phyloP scores from a whole-genome alignment of 2,888 invertebrate species.

The Poecilus cupreus region DNA sequence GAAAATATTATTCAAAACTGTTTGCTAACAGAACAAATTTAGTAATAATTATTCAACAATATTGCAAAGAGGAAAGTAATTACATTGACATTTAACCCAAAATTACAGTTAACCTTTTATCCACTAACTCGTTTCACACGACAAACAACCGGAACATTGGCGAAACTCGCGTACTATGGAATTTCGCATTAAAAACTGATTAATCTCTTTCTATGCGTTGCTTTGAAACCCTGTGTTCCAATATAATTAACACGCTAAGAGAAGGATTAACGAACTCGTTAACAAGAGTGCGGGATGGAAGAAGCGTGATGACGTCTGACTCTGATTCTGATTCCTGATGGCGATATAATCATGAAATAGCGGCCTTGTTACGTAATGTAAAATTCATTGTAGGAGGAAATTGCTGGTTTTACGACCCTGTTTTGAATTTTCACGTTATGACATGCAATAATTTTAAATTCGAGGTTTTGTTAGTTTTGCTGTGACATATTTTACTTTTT shows the following conservation, averaged over 20 bases:
- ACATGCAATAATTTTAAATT: slow-evolving; percentile 1
- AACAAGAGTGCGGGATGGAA: slow-evolving; percentile 14
- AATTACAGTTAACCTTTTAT: slow-evolving; percentile 9
- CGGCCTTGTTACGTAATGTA: neutral
- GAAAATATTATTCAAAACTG: no score
- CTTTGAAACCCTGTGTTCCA: slow-evolving; percentile 20
- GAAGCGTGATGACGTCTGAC: slow-evolving; percentile 12
- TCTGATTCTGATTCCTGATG: neutral
- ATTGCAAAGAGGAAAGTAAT: slow-evolving; percentile 8
- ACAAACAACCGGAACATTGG: neutral
- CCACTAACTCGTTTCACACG: neutral
- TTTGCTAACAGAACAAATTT: neutral
- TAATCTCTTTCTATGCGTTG: slow-evolving; percentile 33
- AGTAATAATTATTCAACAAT: neutral
- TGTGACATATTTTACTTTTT: neutral
- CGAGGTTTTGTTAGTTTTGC: slow-evolving; percentile 1
- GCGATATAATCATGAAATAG: neutral
- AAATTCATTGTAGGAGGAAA: slow-evolving; percentile 15
- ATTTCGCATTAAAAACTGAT: slow-evolving; percentile 55
- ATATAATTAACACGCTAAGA: slow-evolving; percentile 51
- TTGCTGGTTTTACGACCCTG: slow-evolving; percentile 15
- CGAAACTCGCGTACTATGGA: slow-evolving; percentile 16
- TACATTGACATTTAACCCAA: slow-evolving; percentile 15
- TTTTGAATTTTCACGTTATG: slow-evolving; percentile 16
- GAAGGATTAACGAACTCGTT: slow-evolving; percentile 50